phyloP scores from a whole-genome alignment of 2,797 vertebrate species.

The Orestias chungarensis region DNA sequence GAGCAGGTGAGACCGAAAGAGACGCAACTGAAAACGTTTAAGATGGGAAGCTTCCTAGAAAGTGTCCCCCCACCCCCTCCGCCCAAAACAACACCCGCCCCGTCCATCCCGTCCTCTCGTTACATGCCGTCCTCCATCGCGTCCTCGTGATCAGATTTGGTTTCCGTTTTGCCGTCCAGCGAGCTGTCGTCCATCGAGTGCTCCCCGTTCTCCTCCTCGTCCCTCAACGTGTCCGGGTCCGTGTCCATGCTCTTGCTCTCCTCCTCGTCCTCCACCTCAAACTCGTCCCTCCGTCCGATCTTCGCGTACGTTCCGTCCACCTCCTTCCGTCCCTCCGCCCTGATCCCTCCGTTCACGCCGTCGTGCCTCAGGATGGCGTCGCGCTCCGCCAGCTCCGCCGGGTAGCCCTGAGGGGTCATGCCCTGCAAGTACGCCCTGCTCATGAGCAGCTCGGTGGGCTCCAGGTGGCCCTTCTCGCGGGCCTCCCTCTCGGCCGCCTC shows the following conservation, averaged over 20 bases:
- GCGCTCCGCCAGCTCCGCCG: conserved; percentile 92
- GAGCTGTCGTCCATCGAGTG: conserved; percentile 99
- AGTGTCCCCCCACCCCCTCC: conserved; percentile 39
- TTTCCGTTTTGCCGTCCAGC: conserved; percentile 98
- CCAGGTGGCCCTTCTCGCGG: conserved; percentile 93
- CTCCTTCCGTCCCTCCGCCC: conserved; percentile 90
- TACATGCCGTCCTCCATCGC: conserved; percentile 96
- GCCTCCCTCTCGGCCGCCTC: conserved; percentile 95
- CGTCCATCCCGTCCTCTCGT: conserved; percentile 70
- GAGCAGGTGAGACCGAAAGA: conserved; percentile 88
- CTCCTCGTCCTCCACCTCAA: conserved; percentile 96
- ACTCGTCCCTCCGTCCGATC: conserved; percentile 91
- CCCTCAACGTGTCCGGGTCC: conserved; percentile 96
- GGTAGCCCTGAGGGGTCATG: conserved; percentile 94
- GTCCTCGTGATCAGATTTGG: conserved; percentile 99
- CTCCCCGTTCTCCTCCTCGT: conserved; percentile 96
- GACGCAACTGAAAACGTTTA: conserved; percentile 75
- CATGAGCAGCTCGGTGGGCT: conserved; percentile 97
- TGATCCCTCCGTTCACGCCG: conserved; percentile 85
- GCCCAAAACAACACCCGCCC: too few relatives aligned
- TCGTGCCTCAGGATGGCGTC: conserved; percentile 83
- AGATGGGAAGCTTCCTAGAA: conserved; percentile 87
- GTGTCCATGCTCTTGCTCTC: conserved; percentile 99
- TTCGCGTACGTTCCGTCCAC: conserved; percentile 90
- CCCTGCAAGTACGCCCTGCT: conserved; percentile 97